Conservation (phyloP, 2,888 invertebrate species). For the Salticus scenicus region DNA sequence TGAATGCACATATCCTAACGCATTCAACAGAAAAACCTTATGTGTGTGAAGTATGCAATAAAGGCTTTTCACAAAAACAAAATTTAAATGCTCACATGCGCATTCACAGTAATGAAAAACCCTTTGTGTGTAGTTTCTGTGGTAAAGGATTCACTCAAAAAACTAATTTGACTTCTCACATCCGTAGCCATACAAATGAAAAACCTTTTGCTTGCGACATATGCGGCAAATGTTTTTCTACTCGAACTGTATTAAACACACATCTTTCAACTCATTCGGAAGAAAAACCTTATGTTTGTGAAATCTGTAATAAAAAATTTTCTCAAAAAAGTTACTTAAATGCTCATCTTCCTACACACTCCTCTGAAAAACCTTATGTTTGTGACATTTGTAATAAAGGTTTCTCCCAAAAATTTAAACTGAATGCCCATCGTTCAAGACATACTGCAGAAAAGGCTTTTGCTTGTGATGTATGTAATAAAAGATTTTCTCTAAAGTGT, state of each 20-base stretch:
- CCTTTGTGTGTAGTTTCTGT: background rate
- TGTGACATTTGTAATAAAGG: no score
- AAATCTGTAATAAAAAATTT: no score
- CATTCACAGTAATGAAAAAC: background rate
- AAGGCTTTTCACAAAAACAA: background rate
- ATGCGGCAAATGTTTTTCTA: background rate
- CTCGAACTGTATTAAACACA: background rate
- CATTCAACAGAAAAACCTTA: background rate
- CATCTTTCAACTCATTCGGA: background rate
- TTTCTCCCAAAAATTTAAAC: no score
- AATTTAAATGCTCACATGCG: background rate
- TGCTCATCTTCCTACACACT: background rate
- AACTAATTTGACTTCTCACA: background rate
- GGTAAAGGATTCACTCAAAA: background rate
- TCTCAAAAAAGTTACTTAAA: no score
- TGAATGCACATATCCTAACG: background rate
- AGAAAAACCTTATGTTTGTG: no score
- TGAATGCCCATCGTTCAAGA: no score
- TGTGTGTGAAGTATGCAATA: background rate
- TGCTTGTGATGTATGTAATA: no score
- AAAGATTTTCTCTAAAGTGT: no score
- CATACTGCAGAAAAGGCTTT: no score
- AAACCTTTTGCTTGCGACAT: no score
- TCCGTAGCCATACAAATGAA: no score
- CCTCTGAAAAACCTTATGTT: no score